Evolutionary conservation across 2,113 vertebrate species (phyloP).

Genomic region (Rhinogobius similis): DNA sequence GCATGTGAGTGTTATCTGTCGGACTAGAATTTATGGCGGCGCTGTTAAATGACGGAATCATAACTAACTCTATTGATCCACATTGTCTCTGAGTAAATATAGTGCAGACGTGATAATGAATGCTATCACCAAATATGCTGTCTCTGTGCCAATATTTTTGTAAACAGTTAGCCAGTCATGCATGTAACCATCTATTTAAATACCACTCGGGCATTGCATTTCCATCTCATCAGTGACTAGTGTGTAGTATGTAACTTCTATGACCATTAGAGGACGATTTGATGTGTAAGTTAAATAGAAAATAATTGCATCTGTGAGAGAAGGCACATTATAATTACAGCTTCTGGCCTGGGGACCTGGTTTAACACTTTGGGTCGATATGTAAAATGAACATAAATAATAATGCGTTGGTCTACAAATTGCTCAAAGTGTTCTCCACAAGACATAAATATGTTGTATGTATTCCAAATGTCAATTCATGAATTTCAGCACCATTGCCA

Average conservation of each 20-base stretch:
- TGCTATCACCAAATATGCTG: slow-evolving; percentile 8
- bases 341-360: background rate
- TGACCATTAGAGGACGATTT: background rate
- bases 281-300: background rate
- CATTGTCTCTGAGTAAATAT: slow-evolving; percentile 10
- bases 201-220: background rate
- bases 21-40: background rate
- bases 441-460: background rate
- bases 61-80: slow-evolving; percentile 10
- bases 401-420: background rate
- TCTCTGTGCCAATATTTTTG: slow-evolving; percentile 9
- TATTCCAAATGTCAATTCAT: background rate
- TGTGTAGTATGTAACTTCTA: background rate
- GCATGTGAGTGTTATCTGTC: slow-evolving; percentile 4
- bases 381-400: background rate
- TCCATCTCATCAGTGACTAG: background rate
- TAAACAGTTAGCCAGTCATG: slow-evolving; percentile 1
- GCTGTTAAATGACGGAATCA: slow-evolving; percentile 7
- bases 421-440: background rate
- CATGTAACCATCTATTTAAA: slow-evolving; percentile 1
- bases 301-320: background rate
- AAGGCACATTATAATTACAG: background rate
- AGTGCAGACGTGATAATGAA: slow-evolving; percentile 2
- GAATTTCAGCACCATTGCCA: too few species aligned
- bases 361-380: background rate